Evolutionary conservation across 1,140 invertebrate genomes (phyloP).

Genomic region (Saccostrea echinata): DNA sequence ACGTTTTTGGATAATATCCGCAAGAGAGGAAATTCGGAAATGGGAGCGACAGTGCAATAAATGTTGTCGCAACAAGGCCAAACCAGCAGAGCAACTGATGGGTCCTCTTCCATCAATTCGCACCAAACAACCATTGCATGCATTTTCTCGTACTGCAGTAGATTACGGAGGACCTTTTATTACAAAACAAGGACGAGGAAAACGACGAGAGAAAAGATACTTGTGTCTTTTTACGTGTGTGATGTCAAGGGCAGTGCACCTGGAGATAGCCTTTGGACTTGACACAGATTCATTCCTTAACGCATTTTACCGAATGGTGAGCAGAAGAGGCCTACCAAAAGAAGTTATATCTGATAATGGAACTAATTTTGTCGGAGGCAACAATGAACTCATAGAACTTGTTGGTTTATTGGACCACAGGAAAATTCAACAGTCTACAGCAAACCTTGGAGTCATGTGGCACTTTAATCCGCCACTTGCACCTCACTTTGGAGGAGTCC

Average conservation of each 20-base stretch:
- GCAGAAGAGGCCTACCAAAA: background rate
- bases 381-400: too few species aligned
- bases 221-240: conserved; percentile 37
- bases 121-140: too few species aligned
- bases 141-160: background rate
- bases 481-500: too few species aligned
- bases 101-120: too few species aligned
- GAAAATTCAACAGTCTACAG: too few species aligned
- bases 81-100: too few species aligned
- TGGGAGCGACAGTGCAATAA: conserved; percentile 27
- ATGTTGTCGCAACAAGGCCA: conserved; percentile 22
- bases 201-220: conserved; percentile 43
- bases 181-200: conserved; percentile 29
- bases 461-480: too few species aligned
- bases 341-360: too few species aligned
- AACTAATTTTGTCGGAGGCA: too few species aligned
- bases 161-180: conserved; percentile 40
- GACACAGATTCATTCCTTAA: conserved; percentile 13
- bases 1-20: conserved; percentile 47
- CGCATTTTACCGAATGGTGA: conserved; percentile 39
- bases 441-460: too few species aligned
- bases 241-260: conserved; percentile 11
- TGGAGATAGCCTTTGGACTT: background rate
- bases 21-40: conserved; percentile 31
- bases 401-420: too few species aligned